phyloP scores from a whole-genome alignment of 2,113 vertebrate genomes.

The Halichoeres trimaculatus region DNA sequence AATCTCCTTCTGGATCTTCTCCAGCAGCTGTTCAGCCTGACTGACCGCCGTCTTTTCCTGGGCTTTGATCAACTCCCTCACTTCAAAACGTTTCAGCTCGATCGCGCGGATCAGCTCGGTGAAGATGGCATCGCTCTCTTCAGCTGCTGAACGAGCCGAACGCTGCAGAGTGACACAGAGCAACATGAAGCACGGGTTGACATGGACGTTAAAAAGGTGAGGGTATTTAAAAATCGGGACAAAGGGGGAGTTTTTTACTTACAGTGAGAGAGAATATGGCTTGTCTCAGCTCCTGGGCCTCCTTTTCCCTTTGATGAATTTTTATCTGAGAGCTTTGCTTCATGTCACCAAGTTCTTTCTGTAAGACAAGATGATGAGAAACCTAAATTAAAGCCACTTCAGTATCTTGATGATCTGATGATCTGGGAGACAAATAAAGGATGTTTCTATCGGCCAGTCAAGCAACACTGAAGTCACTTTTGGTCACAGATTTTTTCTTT shows the following conservation, averaged over 20 bases:
- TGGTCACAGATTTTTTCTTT: no score
- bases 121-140: slow-evolving; percentile 78
- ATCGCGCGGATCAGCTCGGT: slow-evolving; percentile 77
- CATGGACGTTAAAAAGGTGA: neutral
- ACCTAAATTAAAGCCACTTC: neutral
- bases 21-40: slow-evolving; percentile 76
- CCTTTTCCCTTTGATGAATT: slow-evolving; percentile 77
- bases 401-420: neutral
- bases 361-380: neutral
- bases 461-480: neutral
- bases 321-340: slow-evolving; percentile 71
- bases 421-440: neutral
- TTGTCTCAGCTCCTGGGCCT: slow-evolving; percentile 76
- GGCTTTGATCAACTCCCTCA: slow-evolving; percentile 80
- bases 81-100: slow-evolving; percentile 79
- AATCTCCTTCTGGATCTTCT: slow-evolving; percentile 79
- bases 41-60: slow-evolving; percentile 74
- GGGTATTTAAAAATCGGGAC: neutral
- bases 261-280: slow-evolving; percentile 77
- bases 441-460: neutral
- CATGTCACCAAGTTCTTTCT: slow-evolving; percentile 74
- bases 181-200: neutral
- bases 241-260: slow-evolving; percentile 24
- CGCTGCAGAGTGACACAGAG: slow-evolving; percentile 54
- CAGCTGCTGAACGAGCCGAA: slow-evolving; percentile 66